phyloP scores from a whole-genome alignment of 2,888 invertebrate genomes.

The Papilio elwesi region DNA sequence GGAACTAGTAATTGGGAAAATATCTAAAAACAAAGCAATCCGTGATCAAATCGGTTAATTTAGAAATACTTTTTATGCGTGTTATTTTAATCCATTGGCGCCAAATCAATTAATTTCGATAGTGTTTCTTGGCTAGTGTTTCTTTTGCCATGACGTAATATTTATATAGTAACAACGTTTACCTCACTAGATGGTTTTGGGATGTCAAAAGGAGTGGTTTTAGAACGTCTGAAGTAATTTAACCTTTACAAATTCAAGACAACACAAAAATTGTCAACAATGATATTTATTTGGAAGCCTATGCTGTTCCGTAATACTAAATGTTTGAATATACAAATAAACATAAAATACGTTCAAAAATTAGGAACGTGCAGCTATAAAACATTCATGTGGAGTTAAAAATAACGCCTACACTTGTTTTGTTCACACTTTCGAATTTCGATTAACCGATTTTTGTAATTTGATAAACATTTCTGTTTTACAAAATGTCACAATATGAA shows the following conservation, averaged over 20 bases:
- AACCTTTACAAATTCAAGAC: slow-evolving; percentile 40
- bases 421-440: slow-evolving; percentile 15
- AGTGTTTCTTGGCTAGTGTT: no score
- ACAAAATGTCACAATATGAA: slow-evolving; percentile 44
- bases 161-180: no score
- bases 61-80: no score
- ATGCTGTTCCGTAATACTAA: slow-evolving; percentile 66
- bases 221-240: background rate
- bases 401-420: background rate
- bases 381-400: slow-evolving; percentile 21
- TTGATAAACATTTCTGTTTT: slow-evolving; percentile 39
- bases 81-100: no score
- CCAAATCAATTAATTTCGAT: no score
- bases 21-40: no score
- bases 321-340: slow-evolving; percentile 62
- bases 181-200: background rate
- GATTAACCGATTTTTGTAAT: slow-evolving; percentile 49
- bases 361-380: slow-evolving; percentile 39
- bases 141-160: no score
- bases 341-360: slow-evolving; percentile 41
- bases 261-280: slow-evolving; percentile 69
- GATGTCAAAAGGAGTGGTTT: background rate
- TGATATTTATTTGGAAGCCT: slow-evolving; percentile 81
- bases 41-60: no score
- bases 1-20: no score